A percentile compares a stretch with the other conserved stretches of the same genome.
Evolutionary conservation across 2,888 invertebrate genomes (phyloP).

Genomic region (Eristalinus aeneus): DNA sequence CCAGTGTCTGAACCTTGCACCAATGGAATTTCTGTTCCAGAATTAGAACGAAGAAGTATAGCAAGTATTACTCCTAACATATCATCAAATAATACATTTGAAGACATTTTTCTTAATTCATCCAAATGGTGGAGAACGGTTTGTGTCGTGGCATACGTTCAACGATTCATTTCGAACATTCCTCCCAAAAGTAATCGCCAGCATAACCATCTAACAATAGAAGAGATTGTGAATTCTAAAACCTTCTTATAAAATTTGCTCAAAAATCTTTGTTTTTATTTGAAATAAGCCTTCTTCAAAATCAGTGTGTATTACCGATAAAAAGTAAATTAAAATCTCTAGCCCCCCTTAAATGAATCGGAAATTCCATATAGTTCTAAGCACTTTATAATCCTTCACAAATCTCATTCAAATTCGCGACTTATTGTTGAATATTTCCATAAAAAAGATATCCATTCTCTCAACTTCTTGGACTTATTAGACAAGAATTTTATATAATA

Average conservation of each 20-base stretch:
- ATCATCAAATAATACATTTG: no score
- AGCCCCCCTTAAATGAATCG: conserved; percentile 2
- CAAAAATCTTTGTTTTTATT: not conserved
- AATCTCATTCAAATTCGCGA: conserved; percentile 4
- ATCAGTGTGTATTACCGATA: not conserved
- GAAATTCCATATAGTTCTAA: conserved; percentile 9
- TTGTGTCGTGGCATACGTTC: no score
- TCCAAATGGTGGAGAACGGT: no score
- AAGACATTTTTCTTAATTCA: no score
- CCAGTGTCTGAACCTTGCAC: no score
- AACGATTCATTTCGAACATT: not conserved
- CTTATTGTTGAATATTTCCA: conserved; percentile 11
- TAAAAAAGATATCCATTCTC: conserved; percentile 12
- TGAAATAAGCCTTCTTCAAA: not conserved
- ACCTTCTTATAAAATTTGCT: not conserved
- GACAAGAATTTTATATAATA: conserved; percentile 15
- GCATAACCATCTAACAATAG: not conserved
- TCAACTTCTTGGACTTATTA: not conserved
- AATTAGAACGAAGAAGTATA: no score
- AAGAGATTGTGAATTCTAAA: no score
- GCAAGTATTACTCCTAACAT: no score
- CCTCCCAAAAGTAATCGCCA: not conserved
- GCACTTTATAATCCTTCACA: conserved; percentile 24
- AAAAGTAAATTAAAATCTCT: not conserved
- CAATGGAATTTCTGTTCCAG: no score